These are phyloP conservation scores for Drosophila watanabei DNA, from an alignment of 1,140 invertebrate species.

Conservation along the genomic window DNA sequence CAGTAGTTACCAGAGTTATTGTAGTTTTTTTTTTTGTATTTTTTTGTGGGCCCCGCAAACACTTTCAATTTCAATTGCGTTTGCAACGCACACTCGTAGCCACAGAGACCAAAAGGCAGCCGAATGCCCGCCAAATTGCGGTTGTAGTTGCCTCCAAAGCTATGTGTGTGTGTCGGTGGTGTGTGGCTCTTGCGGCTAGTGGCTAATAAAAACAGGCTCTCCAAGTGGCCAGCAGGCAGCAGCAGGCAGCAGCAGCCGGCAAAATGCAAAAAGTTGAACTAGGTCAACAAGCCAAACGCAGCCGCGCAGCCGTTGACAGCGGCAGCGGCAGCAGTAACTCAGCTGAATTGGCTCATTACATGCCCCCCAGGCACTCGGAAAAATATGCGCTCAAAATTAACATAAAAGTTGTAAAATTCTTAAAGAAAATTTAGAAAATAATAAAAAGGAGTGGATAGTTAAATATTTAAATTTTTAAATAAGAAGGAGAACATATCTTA, in stretches of 20 bases:
- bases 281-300: slow-evolving; percentile 84
- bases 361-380: slow-evolving; percentile 31
- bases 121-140: slow-evolving; percentile 71
- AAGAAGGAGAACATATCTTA: not conserved
- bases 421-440: not conserved
- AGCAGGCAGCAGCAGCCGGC: slow-evolving; percentile 63
- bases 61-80: slow-evolving; percentile 83
- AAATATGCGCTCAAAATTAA: slow-evolving; percentile 6
- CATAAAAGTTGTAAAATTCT: slow-evolving; percentile 3
- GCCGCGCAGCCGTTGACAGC: slow-evolving; percentile 49
- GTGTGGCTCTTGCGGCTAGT: slow-evolving; percentile 62
- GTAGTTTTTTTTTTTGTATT: slow-evolving; percentile 6
- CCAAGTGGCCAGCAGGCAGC: slow-evolving; percentile 41
- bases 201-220: slow-evolving; percentile 82
- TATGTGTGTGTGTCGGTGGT: slow-evolving; percentile 9
- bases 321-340: slow-evolving; percentile 35
- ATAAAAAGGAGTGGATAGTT: too few species aligned
- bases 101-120: slow-evolving; percentile 1
- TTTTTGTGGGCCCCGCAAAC: slow-evolving; percentile 45
- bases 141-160: slow-evolving; percentile 21
- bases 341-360: slow-evolving; percentile 45
- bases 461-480: not conserved
- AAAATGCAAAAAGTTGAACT: slow-evolving; percentile 85
- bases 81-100: slow-evolving; percentile 44
- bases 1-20: slow-evolving; percentile 46